These are phyloP conservation scores for Ectropis grisescens DNA, from an alignment of 1,140 invertebrate genomes.

Conservation along the genomic window DNA sequence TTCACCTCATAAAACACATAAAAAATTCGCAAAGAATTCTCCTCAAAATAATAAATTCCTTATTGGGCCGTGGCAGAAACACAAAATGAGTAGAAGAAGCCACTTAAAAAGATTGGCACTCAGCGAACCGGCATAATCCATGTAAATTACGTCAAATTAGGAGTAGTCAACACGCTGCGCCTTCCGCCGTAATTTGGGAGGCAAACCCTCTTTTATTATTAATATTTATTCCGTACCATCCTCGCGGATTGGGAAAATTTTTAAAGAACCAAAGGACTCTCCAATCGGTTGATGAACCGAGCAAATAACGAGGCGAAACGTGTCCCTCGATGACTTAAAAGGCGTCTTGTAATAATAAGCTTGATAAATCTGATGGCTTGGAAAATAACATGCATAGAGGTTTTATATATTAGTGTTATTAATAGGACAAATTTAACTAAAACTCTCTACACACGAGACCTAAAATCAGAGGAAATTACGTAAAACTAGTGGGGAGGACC, in stretches of 20 bases:
- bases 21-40: conserved; percentile 28
- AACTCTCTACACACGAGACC: too few relatives aligned
- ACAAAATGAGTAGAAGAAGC: conserved; percentile 59
- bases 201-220: conserved; percentile 67
- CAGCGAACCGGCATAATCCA: conserved; percentile 67
- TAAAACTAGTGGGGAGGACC: too few relatives aligned
- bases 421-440: too few relatives aligned
- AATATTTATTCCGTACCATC: conserved; percentile 64
- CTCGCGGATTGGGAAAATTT: conserved; percentile 47
- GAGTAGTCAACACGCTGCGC: conserved; percentile 58
- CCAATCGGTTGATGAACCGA: conserved; percentile 46
- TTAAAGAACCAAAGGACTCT: conserved; percentile 42
- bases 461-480: too few relatives aligned
- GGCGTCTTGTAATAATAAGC: too few relatives aligned
- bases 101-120: conserved; percentile 69
- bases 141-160: conserved; percentile 69
- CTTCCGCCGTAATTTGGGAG: conserved; percentile 54
- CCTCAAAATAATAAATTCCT: conserved; percentile 51
- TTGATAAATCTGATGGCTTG: too few relatives aligned
- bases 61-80: conserved; percentile 40
- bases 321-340: too few relatives aligned
- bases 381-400: too few relatives aligned
- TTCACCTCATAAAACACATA: conserved; percentile 19
- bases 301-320: conserved; percentile 23
- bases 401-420: too few relatives aligned